Base-by-base conservation (phyloP, 2,888 invertebrate genomes). In the Lysandra coridon region DNA sequence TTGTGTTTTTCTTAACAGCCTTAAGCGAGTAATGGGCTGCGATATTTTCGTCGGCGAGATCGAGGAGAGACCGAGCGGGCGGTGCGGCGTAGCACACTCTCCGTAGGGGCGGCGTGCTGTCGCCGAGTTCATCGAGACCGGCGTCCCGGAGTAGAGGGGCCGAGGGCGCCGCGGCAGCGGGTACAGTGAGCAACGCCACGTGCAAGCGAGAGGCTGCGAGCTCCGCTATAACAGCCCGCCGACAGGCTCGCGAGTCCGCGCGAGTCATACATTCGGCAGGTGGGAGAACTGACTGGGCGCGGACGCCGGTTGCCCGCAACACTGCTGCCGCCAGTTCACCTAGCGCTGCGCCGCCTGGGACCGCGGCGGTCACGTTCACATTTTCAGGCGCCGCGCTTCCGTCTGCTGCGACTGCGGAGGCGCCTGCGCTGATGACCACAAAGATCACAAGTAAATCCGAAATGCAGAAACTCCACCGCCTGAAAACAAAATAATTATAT, bases 121-220 rank as follows among this genome's bases (percentile, higher is more conserved):
- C 90, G 4, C 90, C 90, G 14, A 90, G 84, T 82, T 88, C 89
- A 82, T 87, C 88, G 2, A 92, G 86, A 4, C 90, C 90, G 69
- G 83, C 84, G 81, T 91, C 91, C 69, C 89, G 88, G 82, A 91
- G 87, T 53, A 80, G 81, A 79, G 84, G 84, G 6, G 84, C 81
- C 53, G 83, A 80, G 14, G 86, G 86, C 79, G 87, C 83, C 80
- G 81, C 84, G 60, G 87, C 85, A 1, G 89, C 82, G 80, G 87
- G 81, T 80, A 85, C 85, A n/a, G 88, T 84, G 81, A 89, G 81
- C 79, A 90, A 79, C 17, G 88, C 89, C 5, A 80, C 88, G 79
- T 85, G 86, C 80, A 84, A 79, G 30, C 74, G 79, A 81, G 85
- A 86, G 80, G 80, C 83, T 44, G 83, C 81, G 80, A 87, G 83